A percentile compares a stretch with the other conserved stretches of the same genome.
These are phyloP conservation scores for Scomber scombrus DNA, from an alignment of 2,113 vertebrate genomes.

Conservation along the genomic window DNA sequence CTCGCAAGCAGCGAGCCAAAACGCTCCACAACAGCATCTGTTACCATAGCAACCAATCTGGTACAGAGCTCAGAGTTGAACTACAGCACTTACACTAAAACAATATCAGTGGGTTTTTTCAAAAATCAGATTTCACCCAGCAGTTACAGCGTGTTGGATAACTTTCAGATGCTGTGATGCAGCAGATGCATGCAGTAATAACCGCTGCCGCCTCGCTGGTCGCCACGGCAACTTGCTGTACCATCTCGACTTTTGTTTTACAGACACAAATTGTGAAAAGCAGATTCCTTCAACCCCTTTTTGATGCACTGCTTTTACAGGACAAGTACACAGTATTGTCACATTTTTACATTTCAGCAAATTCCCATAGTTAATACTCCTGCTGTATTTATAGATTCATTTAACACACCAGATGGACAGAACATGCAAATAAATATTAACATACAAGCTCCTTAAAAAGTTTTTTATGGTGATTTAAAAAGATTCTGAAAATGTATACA, in stretches of 20 bases:
- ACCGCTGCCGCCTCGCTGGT: slow-evolving; percentile 30
- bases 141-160: slow-evolving; percentile 41
- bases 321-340: too few species aligned
- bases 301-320: too few species aligned
- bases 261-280: neutral
- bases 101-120: slow-evolving; percentile 18
- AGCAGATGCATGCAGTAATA: slow-evolving; percentile 14
- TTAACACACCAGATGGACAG: too few species aligned
- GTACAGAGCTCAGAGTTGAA: slow-evolving; percentile 72
- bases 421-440: too few species aligned
- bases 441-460: too few species aligned
- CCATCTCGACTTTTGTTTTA: slow-evolving; percentile 20
- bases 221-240: slow-evolving; percentile 38
- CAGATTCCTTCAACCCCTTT: too few species aligned
- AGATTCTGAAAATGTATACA: too few species aligned
- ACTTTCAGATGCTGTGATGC: slow-evolving; percentile 25
- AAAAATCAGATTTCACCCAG: slow-evolving; percentile 36
- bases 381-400: too few species aligned
- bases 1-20: slow-evolving; percentile 65
- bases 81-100: slow-evolving; percentile 44
- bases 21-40: slow-evolving; percentile 75
- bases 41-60: slow-evolving; percentile 74
- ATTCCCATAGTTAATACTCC: too few species aligned
- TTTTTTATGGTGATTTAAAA: too few species aligned
- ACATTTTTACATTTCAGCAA: too few species aligned